A percentile compares a stretch with the other conserved stretches of the same genome.
These are phyloP conservation scores for Oreochromis niloticus DNA, from an alignment of 2,113 vertebrate genomes.

Conservation along the genomic window DNA sequence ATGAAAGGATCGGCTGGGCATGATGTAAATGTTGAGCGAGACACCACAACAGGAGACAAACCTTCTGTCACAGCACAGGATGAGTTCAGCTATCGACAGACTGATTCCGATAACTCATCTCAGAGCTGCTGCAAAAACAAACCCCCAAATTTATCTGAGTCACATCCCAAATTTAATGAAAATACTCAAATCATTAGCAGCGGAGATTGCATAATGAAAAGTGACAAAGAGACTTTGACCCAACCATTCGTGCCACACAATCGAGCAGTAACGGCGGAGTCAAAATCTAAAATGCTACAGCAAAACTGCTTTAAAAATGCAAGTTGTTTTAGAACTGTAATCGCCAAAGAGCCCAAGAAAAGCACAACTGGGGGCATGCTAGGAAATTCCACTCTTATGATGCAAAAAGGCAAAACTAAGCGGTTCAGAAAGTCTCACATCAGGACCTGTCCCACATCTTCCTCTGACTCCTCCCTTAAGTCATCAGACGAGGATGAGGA, in stretches of 20 bases:
- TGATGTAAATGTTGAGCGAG: background rate
- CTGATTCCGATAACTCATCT: background rate
- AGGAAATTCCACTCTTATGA: background rate
- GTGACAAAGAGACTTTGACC: background rate
- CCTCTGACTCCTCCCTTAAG: constrained; percentile 63
- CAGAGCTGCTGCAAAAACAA: background rate
- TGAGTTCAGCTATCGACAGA: background rate
- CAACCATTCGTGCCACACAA: background rate
- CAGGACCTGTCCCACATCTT: constrained; percentile 37
- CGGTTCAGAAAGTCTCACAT: constrained; percentile 56
- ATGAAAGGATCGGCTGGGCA: background rate
- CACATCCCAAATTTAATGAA: background rate
- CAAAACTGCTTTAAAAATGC: background rate
- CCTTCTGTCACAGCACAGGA: background rate
- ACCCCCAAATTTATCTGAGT: background rate
- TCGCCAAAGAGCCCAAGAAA: background rate
- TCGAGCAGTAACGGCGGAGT: background rate
- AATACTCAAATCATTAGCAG: background rate
- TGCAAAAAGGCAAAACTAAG: constrained; percentile 59
- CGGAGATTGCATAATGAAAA: background rate
- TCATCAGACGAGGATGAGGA: constrained; percentile 66
- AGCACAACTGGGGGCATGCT: background rate
- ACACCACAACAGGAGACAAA: background rate
- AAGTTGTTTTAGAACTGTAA: background rate
- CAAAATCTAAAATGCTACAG: background rate